Base-by-base conservation (phyloP, 1,140 invertebrate genomes). In the Lepidurus apus region DNA sequence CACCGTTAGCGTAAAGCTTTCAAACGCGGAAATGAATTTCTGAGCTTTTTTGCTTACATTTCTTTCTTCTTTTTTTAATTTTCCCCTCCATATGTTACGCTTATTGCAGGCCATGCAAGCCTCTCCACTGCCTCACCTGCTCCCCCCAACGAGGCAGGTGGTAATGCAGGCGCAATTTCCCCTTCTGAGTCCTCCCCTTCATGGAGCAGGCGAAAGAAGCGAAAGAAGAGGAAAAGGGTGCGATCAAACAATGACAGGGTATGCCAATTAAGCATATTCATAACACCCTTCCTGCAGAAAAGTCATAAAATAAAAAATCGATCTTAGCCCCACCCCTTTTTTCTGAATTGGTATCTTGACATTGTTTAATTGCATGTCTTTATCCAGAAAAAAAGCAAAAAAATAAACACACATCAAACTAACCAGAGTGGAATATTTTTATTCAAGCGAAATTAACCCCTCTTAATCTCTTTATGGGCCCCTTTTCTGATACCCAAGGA, bases 131-230 rank as follows among this genome's bases (percentile, higher is more conserved):
- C 76, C 45, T 53, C 76, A 77, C 45, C 44, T 34, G 10, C 7
- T 34, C 24, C 21, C 26, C 34, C 24, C 17, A 7, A 77, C 21
- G 65, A 53, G 44, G 75, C 75, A 77, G 10, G 24, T 53, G 47
- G 43, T 10, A 53, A 45, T 53, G 77, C 17, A 13, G 21, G 34
- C 44, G 17, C 34, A 26, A 44, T 73, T 65, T 53, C 43, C 17
- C 47, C 17, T 74, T 73, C 42, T 74, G 73, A 53, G 13, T 42
- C 45, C 8, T 53, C 45, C 42, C 24, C 24, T 24, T 34, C 74
- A 43, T 74, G 78, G 78, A 74, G 43, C 65, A 78, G 43, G 77
- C 43, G 73, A 75, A 78, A 78, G 78, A 78, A 75, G 74, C 65
- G 43, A 45, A 79, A 34, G 78, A 79, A 43, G 78, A 73, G 44